Evolutionary conservation across 2,888 invertebrate genomes (phyloP).

Genomic region (Synanthedon myopaeformis): DNA sequence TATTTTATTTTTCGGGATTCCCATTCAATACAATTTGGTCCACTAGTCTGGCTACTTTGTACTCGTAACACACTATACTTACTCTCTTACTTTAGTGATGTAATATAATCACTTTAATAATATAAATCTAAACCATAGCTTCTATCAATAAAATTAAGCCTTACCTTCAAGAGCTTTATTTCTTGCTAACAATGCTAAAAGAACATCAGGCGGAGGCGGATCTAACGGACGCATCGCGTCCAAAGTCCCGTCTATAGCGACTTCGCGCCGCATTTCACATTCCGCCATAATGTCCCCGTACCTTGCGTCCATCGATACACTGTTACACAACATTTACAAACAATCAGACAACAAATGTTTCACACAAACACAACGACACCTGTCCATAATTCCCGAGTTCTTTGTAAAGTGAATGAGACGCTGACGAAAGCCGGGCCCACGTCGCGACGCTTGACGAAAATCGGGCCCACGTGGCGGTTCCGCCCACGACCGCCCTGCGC

Average conservation of each 20-base stretch:
- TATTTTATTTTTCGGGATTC: too few species aligned
- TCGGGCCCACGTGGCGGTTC: conserved; percentile 57
- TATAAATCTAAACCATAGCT: too few species aligned
- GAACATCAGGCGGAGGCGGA: conserved; percentile 84
- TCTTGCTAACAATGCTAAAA: conserved; percentile 84
- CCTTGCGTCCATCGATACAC: conserved; percentile 35
- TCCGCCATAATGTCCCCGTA: conserved; percentile 38
- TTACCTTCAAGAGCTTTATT: conserved; percentile 92
- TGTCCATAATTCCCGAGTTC: conserved; percentile 24
- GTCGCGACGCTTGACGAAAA: conserved; percentile 36
- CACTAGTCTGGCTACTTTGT: too few species aligned
- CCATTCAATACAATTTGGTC: too few species aligned
- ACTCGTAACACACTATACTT: too few species aligned
- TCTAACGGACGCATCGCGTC: conserved; percentile 53
- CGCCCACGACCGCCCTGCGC: conserved; percentile 39
- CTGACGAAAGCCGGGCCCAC: conserved; percentile 26
- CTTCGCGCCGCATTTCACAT: conserved; percentile 29
- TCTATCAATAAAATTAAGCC: conserved; percentile 11
- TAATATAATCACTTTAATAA: too few species aligned
- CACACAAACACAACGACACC: conserved; percentile 17
- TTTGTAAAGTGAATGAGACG: conserved; percentile 15
- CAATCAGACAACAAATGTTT: conserved; percentile 24
- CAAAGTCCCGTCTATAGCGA: conserved; percentile 38
- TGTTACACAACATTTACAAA: conserved; percentile 34
- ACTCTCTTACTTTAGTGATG: too few species aligned